Base-by-base conservation (phyloP, 2,888 invertebrate species). In the Caenorhabditis zanzibari region DNA sequence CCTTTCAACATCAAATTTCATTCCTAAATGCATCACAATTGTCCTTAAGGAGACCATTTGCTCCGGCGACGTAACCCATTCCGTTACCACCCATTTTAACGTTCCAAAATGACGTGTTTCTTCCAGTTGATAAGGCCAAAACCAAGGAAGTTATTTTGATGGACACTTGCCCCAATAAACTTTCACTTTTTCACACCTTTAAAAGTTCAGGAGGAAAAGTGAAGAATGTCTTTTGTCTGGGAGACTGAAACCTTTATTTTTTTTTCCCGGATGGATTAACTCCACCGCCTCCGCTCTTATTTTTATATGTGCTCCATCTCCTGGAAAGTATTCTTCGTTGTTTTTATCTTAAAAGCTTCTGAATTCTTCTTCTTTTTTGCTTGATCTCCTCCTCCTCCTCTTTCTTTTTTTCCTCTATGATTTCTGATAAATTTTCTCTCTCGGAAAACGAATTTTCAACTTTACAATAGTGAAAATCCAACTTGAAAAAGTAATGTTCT, bases 151-250 rank as follows among this genome's bases (percentile, higher is more conserved):
- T 68, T 9, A 24, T 52, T 24, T 54, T 68, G 35, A 68, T 52
- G 19, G 49, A 22, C 58, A 72, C 72, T 59, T 72, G 59, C 59
- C 72, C 12, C 49, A 58, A 35, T 72, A 59, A 72, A 71, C 35
- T 52, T 68, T 68, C 68, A 2, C 38, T 49, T 68, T 64, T 49
- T 52, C 66, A 66, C 66, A 66, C 52, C 44, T 64, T 49, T 52
- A 28, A 35, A 52, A 68, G 22, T 47, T 58, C 19, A 58, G 24
- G 16, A 54, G 38, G 16, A n/a, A n/a, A n/a, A n/a, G n/a, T n/a
- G n/a, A n/a, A n/a, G n/a, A n/a, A n/a, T n/a, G 24, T 38, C 35
- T 28, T 32, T 63, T 28, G 26, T 22, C 68, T 56, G 35, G 52
- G 24, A 24, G n/a, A 56, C 68, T 69, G 54, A 49, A 66, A 26